phyloP scores from a whole-genome alignment of 2,113 vertebrate species.

The Hyaena hyaena region DNA sequence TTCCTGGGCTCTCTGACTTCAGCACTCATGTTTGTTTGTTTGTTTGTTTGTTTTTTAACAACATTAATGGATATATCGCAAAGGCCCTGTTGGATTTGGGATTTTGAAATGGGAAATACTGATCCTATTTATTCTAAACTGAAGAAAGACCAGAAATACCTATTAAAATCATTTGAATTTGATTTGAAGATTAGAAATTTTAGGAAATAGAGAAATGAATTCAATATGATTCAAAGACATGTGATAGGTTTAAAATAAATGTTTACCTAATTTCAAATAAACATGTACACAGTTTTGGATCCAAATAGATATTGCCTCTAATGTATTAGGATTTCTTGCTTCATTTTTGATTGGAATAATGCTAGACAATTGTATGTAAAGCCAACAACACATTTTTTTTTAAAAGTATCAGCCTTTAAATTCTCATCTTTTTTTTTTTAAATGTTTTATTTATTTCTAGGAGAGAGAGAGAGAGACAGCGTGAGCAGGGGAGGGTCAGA shows the following conservation, averaged over 20 bases:
- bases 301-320: neutral
- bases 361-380: neutral
- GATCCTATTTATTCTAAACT: neutral
- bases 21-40: neutral
- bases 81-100: neutral
- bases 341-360: neutral
- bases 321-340: neutral
- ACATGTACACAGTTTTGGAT: neutral
- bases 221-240: neutral
- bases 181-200: neutral
- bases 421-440: neutral
- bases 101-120: constrained; percentile 6
- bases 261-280: constrained; percentile 22
- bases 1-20: neutral
- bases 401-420: neutral
- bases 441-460: no score
- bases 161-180: constrained; percentile 30
- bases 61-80: neutral
- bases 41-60: neutral
- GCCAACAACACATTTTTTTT: neutral
- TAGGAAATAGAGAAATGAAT: neutral
- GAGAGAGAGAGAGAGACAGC: no score
- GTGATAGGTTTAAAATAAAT: neutral
- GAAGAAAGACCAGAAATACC: neutral
- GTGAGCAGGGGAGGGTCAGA: no score